Evolutionary conservation across 2,113 vertebrate species (phyloP).

Genomic region (Cinclus cinclus): DNA sequence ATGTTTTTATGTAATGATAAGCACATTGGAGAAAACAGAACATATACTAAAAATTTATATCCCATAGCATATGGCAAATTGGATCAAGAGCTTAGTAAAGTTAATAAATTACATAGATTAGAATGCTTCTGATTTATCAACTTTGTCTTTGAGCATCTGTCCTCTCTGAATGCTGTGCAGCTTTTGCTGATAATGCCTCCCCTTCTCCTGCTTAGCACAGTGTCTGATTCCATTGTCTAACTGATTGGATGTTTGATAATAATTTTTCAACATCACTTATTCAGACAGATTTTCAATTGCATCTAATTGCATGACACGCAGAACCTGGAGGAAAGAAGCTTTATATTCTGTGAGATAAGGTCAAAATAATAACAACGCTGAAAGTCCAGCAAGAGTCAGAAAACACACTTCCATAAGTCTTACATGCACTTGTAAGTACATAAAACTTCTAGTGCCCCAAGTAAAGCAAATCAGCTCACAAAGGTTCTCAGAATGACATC

Average conservation of each 20-base stretch:
- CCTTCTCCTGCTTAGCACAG: background rate
- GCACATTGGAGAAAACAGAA: background rate
- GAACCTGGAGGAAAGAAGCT: background rate
- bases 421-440: accelerated
- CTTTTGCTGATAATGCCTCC: background rate
- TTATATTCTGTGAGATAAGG: background rate
- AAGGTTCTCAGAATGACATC: background rate
- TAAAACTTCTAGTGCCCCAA: background rate
- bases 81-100: background rate
- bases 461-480: background rate
- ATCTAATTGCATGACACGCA: background rate
- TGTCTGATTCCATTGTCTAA: background rate
- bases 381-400: background rate
- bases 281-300: background rate
- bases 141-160: conserved; percentile 16
- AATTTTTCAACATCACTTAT: background rate
- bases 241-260: background rate
- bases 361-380: background rate
- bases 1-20: background rate
- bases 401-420: background rate
- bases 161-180: background rate
- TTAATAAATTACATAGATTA: conserved; percentile 15
- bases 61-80: conserved; percentile 40
- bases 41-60: background rate
- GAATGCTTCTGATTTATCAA: background rate